These are phyloP conservation scores for Tholera decimalis DNA, from an alignment of 2,888 invertebrate genomes.

Conservation along the genomic window DNA sequence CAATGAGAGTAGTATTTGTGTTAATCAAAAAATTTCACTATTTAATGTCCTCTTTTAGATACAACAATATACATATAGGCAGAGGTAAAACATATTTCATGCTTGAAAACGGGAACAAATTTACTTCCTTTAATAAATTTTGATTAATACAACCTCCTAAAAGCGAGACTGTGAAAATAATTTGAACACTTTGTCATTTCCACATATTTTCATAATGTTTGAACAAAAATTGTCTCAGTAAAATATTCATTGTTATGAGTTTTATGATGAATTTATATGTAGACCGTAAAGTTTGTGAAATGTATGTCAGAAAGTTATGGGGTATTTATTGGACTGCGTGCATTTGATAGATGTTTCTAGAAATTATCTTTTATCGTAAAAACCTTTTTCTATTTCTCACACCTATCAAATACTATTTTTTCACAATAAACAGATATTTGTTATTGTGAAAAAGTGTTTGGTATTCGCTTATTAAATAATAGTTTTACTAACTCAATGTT, in stretches of 20 bases:
- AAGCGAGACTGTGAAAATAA: slow-evolving; percentile 28
- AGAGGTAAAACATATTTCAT: neutral
- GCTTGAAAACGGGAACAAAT: neutral
- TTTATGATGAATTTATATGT: slow-evolving; percentile 3
- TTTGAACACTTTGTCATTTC: slow-evolving; percentile 27
- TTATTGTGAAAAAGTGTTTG: too few species aligned
- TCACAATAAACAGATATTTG: too few species aligned
- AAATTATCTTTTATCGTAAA: too few species aligned
- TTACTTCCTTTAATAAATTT: slow-evolving; percentile 4
- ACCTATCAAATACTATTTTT: too few species aligned
- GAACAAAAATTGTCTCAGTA: slow-evolving; percentile 10
- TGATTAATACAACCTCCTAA: slow-evolving; percentile 26
- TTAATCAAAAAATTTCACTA: neutral
- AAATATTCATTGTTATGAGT: slow-evolving; percentile 13
- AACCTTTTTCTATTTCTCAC: too few species aligned
- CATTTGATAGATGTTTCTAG: too few species aligned
- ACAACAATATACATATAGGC: neutral
- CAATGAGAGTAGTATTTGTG: too few species aligned
- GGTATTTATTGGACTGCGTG: neutral
- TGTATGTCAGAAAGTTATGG: neutral
- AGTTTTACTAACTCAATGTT: too few species aligned
- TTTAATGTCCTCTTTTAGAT: neutral
- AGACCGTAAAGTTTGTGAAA: neutral
- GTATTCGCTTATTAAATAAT: too few species aligned
- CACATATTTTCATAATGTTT: slow-evolving; percentile 34